Conservation (phyloP, 2,888 invertebrate genomes). For the Belgica antarctica region DNA sequence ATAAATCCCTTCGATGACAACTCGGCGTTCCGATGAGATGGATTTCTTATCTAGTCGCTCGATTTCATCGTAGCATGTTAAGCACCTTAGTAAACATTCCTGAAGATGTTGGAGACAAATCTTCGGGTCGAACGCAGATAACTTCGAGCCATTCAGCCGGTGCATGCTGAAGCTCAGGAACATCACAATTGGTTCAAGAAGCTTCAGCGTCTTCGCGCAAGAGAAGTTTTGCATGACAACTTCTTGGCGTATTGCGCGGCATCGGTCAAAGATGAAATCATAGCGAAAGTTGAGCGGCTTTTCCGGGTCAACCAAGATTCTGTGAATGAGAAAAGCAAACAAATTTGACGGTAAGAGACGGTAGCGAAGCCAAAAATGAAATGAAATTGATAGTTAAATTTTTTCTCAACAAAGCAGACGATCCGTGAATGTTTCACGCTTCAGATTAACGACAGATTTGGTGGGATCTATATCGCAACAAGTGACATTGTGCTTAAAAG, state of each 20-base stretch:
- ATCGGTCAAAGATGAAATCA: conserved; percentile 67
- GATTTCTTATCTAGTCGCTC: conserved; percentile 45
- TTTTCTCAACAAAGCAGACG: no score
- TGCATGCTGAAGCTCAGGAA: conserved; percentile 60
- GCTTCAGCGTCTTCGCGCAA: conserved; percentile 53
- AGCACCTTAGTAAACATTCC: conserved; percentile 62
- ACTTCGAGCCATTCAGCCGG: conserved; percentile 58
- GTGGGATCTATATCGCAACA: no score
- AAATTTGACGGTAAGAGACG: not conserved
- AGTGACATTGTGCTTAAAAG: no score
- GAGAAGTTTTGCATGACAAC: conserved; percentile 63
- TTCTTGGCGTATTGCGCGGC: conserved; percentile 67
- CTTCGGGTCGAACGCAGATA: conserved; percentile 60
- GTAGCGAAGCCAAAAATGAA: not conserved
- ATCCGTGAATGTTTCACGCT: no score
- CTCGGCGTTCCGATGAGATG: conserved; percentile 48
- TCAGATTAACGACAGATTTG: no score
- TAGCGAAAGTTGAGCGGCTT: conserved; percentile 58
- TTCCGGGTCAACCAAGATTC: conserved; percentile 52
- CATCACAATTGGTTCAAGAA: conserved; percentile 62
- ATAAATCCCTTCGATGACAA: conserved; percentile 61
- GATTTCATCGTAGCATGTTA: conserved; percentile 58
- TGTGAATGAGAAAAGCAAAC: conserved; percentile 44
- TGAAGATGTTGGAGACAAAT: conserved; percentile 63
- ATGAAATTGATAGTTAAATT: no score